These are phyloP conservation scores for Spinibarbus caldwelli DNA, from an alignment of 2,797 vertebrate genomes.

Conservation along the genomic window DNA sequence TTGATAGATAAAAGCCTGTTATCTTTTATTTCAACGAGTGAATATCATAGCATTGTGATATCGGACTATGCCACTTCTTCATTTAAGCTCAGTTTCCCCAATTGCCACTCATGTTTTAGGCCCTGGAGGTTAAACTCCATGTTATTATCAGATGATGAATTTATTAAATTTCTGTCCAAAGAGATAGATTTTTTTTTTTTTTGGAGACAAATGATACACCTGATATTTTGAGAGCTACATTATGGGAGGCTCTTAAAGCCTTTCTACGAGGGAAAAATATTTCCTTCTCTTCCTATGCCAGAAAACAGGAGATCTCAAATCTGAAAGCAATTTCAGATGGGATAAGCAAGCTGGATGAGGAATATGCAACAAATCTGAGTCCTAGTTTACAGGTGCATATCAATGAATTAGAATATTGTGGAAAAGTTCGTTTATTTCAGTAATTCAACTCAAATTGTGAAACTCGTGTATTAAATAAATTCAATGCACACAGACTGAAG, in stretches of 20 bases:
- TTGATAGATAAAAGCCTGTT: neutral
- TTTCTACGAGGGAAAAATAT: neutral
- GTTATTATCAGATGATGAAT: neutral
- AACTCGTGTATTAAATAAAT: no score
- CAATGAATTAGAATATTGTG: no score
- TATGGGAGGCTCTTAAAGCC: constrained; percentile 11
- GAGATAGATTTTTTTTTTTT: neutral
- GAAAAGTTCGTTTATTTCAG: no score
- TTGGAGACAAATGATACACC: neutral
- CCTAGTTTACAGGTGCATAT: no score
- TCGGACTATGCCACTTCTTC: neutral
- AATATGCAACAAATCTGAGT: neutral
- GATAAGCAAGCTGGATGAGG: neutral
- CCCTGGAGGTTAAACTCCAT: neutral
- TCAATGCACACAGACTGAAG: no score
- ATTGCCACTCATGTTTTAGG: neutral
- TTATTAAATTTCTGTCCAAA: neutral
- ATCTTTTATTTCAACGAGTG: neutral
- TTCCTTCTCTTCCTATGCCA: neutral
- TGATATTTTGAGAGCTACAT: neutral
- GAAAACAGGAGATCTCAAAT: neutral
- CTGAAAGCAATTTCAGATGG: neutral
- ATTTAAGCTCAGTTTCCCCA: neutral
- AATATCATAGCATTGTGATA: neutral
- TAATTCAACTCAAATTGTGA: no score